Conservation (phyloP, 2,113 vertebrate species). For the Pangasianodon gigas region DNA sequence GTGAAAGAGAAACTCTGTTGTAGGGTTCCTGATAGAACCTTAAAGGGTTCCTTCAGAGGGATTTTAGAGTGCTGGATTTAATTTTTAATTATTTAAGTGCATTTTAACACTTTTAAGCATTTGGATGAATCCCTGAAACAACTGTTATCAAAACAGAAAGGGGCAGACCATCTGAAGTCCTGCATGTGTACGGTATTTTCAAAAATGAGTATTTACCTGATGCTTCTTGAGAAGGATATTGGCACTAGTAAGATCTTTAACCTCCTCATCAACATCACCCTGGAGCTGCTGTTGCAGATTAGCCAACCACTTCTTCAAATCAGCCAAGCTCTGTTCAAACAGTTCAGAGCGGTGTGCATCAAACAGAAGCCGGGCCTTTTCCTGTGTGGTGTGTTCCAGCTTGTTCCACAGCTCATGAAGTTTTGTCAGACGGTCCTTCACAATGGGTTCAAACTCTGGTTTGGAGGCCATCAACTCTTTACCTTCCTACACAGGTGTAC, state of each 20-base stretch:
- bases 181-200: not conserved
- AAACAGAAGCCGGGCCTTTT: slow-evolving; percentile 81
- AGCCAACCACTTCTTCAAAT: slow-evolving; percentile 84
- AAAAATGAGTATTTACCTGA: slow-evolving; percentile 69
- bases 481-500: slow-evolving; percentile 77
- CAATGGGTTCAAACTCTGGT: slow-evolving; percentile 74
- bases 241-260: slow-evolving; percentile 87
- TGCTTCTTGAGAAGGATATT: slow-evolving; percentile 90
- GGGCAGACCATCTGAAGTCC: not conserved
- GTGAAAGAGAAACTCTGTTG: not conserved
- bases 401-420: slow-evolving; percentile 82
- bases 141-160: not conserved
- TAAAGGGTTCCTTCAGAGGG: not conserved
- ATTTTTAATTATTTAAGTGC: not conserved
- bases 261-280: slow-evolving; percentile 79
- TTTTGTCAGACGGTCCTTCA: slow-evolving; percentile 74
- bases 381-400: slow-evolving; percentile 77
- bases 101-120: not conserved
- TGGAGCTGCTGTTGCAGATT: slow-evolving; percentile 81
- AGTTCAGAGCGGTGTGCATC: slow-evolving; percentile 86
- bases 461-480: slow-evolving; percentile 80
- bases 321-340: slow-evolving; percentile 78
- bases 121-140: not conserved
- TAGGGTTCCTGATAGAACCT: not conserved
- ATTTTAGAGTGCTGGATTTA: not conserved